These are phyloP conservation scores for Sericinus montela DNA, from an alignment of 2,888 invertebrate genomes.

Conservation along the genomic window DNA sequence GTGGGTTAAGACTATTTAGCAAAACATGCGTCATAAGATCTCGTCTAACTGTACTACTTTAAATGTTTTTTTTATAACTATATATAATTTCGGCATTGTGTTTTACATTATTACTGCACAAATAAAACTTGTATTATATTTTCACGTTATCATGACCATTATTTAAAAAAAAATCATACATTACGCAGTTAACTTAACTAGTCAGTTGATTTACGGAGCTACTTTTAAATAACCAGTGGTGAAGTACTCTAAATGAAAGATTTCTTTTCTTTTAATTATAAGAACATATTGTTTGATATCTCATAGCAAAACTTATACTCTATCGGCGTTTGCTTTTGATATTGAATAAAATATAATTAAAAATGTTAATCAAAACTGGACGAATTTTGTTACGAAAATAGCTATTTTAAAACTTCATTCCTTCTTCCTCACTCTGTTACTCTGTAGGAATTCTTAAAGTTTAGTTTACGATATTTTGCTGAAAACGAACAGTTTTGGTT, in stretches of 20 bases:
- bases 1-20: no score
- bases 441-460: no score
- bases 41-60: no score
- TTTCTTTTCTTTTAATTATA: slow-evolving; percentile 32
- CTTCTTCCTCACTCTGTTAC: no score
- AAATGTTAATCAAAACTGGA: slow-evolving; percentile 48
- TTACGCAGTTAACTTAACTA: slow-evolving; percentile 55
- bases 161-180: slow-evolving; percentile 9
- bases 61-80: no score
- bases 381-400: no score
- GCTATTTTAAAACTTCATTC: no score
- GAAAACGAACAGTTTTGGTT: slow-evolving; percentile 41
- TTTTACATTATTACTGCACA: slow-evolving; percentile 1
- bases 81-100: background rate
- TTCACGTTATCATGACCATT: slow-evolving; percentile 3
- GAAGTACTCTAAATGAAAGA: slow-evolving; percentile 53
- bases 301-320: slow-evolving; percentile 6
- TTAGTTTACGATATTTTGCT: slow-evolving; percentile 16
- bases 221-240: slow-evolving; percentile 37
- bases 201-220: slow-evolving; percentile 47
- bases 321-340: slow-evolving; percentile 32
- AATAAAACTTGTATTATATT: background rate
- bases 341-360: slow-evolving; percentile 38
- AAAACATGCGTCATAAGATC: no score
- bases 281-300: slow-evolving; percentile 11